phyloP scores from a whole-genome alignment of 2,797 vertebrate genomes.

The Anas acuta region DNA sequence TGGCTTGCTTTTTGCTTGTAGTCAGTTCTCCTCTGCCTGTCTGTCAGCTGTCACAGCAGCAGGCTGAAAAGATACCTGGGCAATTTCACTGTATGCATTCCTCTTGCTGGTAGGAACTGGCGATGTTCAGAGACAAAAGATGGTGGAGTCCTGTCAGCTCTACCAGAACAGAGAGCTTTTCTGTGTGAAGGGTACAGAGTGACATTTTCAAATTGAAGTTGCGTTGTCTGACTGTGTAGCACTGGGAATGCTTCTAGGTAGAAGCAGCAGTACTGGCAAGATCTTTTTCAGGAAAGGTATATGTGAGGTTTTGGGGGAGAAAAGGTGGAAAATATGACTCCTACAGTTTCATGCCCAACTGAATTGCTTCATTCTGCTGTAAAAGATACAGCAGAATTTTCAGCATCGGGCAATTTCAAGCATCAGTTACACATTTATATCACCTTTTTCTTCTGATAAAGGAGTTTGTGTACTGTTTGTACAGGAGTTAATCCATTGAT shows the following conservation, averaged over 20 bases:
- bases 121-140: not conserved
- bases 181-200: not conserved
- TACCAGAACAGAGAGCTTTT: not conserved
- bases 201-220: not conserved
- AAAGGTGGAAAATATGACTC: not conserved
- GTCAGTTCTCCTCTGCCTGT: not conserved
- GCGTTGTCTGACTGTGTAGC: not conserved
- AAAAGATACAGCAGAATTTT: not conserved
- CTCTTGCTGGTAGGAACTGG: not conserved
- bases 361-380: not conserved
- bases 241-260: not conserved
- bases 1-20: not conserved
- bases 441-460: not conserved
- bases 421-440: not conserved
- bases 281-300: not conserved
- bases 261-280: not conserved
- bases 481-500: not conserved
- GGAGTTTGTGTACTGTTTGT: not conserved
- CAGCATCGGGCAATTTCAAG: not conserved
- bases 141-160: not conserved
- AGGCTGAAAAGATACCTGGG: not conserved
- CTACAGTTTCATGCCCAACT: not conserved
- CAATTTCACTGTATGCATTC: accelerated
- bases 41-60: not conserved
- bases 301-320: not conserved